These are phyloP conservation scores for Epinephelus lanceolatus DNA, from an alignment of 2,113 vertebrate genomes.

Conservation along the genomic window DNA sequence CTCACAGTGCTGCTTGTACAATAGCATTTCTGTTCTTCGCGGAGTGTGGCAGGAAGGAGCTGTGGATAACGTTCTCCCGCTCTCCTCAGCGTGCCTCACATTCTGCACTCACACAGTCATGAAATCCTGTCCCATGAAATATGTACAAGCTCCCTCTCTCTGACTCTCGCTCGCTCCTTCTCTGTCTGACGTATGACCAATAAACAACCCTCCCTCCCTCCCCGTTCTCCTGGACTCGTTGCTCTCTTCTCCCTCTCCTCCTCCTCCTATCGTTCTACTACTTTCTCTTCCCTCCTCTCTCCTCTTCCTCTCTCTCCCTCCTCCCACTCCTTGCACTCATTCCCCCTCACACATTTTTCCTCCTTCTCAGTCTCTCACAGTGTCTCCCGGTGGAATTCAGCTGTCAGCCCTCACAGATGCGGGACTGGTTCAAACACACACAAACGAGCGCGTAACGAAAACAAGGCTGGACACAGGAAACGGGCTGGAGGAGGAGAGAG, in stretches of 20 bases:
- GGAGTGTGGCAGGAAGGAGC: conserved; percentile 77
- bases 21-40: conserved; percentile 84
- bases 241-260: conserved; percentile 60
- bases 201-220: conserved; percentile 74
- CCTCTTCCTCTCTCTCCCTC: conserved; percentile 42
- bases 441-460: conserved; percentile 78
- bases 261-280: conserved; percentile 55
- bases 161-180: conserved; percentile 36
- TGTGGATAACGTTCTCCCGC: conserved; percentile 76
- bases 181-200: conserved; percentile 69
- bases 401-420: conserved; percentile 80
- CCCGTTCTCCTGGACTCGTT: conserved; percentile 53
- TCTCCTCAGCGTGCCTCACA: conserved; percentile 76
- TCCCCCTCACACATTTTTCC: conserved; percentile 65
- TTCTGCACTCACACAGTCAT: conserved; percentile 78
- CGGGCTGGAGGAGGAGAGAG: conserved; percentile 67
- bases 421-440: conserved; percentile 69
- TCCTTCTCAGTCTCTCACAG: conserved; percentile 61
- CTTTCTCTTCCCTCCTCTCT: conserved; percentile 63
- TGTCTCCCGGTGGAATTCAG: conserved; percentile 81
- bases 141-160: conserved; percentile 60
- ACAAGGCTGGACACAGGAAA: conserved; percentile 83
- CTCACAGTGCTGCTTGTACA: conserved; percentile 81
- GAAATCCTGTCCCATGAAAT: conserved; percentile 78
- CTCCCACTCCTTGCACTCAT: conserved; percentile 63